phyloP scores from a whole-genome alignment of 2,797 vertebrate species.

The Rhincodon typus region DNA sequence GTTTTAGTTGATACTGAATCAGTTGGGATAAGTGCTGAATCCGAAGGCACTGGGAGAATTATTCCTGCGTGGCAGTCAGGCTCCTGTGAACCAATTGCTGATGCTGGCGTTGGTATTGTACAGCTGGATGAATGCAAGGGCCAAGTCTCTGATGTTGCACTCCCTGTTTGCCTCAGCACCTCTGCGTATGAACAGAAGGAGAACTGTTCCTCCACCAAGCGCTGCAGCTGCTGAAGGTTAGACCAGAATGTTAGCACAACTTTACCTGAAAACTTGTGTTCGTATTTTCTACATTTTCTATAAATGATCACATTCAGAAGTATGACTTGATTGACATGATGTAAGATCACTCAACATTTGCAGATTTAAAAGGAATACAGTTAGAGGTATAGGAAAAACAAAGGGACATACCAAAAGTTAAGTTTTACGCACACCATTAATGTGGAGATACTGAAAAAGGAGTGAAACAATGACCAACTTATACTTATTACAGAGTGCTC shows the following conservation, averaged over 20 bases:
- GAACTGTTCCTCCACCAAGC: slow-evolving; percentile 48
- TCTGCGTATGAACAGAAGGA: slow-evolving; percentile 45
- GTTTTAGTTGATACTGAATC: not conserved
- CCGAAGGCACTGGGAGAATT: not conserved
- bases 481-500: not conserved
- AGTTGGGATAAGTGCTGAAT: no score
- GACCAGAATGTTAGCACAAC: slow-evolving; percentile 45
- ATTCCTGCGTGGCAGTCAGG: not conserved
- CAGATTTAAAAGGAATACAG: not conserved
- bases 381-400: not conserved
- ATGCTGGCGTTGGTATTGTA: not conserved
- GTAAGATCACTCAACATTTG: not conserved
- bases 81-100: not conserved
- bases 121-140: not conserved
- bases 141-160: not conserved
- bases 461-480: not conserved
- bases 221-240: slow-evolving; percentile 53
- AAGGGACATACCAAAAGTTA: not conserved
- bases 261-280: not conserved
- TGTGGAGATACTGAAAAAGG: not conserved
- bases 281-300: not conserved
- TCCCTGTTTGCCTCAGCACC: slow-evolving; percentile 43
- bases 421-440: not conserved
- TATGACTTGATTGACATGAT: not conserved
- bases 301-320: not conserved